A percentile compares a stretch with the other conserved stretches of the same genome.
These are phyloP conservation scores for Otolemur garnettii DNA, from an alignment of 2,113 vertebrate species.

Conservation along the genomic window DNA sequence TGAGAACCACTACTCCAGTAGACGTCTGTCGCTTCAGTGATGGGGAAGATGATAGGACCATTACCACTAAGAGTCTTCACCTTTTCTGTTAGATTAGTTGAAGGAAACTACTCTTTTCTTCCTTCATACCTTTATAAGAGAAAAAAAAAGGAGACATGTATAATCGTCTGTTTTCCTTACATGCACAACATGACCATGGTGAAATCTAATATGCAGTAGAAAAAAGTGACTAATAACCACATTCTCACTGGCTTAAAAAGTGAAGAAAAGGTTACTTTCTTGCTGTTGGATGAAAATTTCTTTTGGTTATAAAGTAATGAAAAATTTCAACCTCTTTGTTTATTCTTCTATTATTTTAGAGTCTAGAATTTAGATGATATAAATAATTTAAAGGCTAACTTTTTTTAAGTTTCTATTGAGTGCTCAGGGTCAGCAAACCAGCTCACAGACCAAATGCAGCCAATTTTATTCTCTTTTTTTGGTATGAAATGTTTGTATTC, in stretches of 20 bases:
- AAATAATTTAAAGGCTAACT: conserved; percentile 22
- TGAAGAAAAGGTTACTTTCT: background rate
- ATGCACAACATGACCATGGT: background rate
- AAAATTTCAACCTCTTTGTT: background rate
- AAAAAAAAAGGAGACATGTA: background rate
- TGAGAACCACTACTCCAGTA: background rate
- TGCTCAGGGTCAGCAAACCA: background rate
- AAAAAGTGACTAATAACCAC: background rate
- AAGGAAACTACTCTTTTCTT: conserved; percentile 12
- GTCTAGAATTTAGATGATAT: conserved; percentile 1
- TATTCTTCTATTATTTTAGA: background rate
- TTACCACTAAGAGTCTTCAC: background rate
- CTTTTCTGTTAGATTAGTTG: background rate
- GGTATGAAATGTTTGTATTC: background rate
- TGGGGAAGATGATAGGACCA: background rate
- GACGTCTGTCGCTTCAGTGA: background rate
- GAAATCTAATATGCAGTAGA: conserved; percentile 29
- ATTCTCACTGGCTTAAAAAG: conserved; percentile 13
- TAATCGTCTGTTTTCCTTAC: conserved; percentile 18
- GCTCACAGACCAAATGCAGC: background rate
- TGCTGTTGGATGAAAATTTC: conserved; percentile 1
- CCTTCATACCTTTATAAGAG: background rate
- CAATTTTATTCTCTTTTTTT: background rate
- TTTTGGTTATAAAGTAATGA: conserved; percentile 22
- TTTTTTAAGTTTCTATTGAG: background rate